Evolutionary conservation across 37 sponge, comb jelly and placozoan species (phyloP).

Genomic region (Mnemiopsis leidyi): DNA sequence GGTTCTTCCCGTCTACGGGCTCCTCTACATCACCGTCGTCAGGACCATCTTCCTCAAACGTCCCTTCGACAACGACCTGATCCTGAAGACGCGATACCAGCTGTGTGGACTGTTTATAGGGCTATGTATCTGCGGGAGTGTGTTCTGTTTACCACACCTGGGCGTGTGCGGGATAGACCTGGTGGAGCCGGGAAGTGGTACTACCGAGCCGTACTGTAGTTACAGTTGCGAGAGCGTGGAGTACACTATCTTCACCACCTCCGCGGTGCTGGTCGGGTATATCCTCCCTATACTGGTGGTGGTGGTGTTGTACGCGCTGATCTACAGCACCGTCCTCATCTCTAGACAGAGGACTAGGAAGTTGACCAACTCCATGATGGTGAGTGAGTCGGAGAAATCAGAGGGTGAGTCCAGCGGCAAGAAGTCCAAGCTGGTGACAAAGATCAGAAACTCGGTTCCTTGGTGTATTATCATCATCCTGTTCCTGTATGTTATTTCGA

Average conservation of each 20-base stretch:
- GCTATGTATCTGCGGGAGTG: neutral
- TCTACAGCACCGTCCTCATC: neutral
- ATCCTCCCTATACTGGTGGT: neutral
- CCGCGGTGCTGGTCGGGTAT: neutral
- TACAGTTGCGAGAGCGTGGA: conserved; percentile 7
- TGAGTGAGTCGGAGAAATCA: neutral
- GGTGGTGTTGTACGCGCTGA: neutral
- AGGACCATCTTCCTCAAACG: neutral
- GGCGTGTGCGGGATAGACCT: neutral
- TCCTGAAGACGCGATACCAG: neutral
- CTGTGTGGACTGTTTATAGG: neutral
- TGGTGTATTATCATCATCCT: neutral
- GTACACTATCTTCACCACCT: neutral
- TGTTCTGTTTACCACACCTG: neutral
- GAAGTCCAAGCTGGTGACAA: neutral
- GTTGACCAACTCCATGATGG: neutral
- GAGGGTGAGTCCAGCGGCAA: neutral
- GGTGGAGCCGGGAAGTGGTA: neutral
- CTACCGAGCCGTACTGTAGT: neutral
- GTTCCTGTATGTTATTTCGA: neutral
- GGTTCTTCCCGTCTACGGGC: neutral
- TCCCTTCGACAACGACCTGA: neutral
- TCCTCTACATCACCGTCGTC: neutral
- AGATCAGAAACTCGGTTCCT: neutral
- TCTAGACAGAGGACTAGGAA: neutral